phyloP scores from a whole-genome alignment of 2,113 vertebrate species.

The Cheirogaleus medius region DNA sequence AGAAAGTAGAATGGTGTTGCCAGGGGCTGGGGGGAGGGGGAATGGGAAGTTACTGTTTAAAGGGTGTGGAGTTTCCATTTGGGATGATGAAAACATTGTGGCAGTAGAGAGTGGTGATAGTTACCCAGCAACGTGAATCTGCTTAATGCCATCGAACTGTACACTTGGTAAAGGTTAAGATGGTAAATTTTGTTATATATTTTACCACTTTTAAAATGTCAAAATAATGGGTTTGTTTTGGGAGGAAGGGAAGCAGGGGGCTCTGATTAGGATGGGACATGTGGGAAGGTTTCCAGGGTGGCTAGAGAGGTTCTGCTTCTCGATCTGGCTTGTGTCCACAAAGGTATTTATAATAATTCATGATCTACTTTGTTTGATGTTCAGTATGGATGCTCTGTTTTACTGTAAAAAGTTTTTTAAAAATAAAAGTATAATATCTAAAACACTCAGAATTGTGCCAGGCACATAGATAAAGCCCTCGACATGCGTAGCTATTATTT shows the following conservation, averaged over 20 bases:
- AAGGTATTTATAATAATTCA: neutral
- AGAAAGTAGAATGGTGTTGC: neutral
- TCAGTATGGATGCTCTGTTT: slow-evolving; percentile 12
- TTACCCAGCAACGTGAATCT: neutral
- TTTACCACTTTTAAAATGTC: neutral
- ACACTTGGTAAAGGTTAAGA: neutral
- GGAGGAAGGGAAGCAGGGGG: neutral
- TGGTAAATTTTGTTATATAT: neutral
- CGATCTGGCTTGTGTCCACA: neutral
- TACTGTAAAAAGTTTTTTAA: neutral
- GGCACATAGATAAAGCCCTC: neutral
- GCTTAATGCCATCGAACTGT: neutral
- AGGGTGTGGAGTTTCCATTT: neutral
- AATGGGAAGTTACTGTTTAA: neutral
- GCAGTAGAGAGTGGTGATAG: neutral
- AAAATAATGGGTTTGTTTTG: neutral
- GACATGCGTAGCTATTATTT: neutral
- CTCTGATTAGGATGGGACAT: neutral
- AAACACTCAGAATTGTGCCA: neutral
- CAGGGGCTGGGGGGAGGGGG: neutral
- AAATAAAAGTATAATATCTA: neutral
- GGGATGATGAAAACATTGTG: neutral
- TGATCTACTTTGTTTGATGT: neutral
- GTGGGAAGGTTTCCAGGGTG: neutral
- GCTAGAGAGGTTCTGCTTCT: neutral